These are phyloP conservation scores for Echeneis naucrates DNA, from an alignment of 2,797 vertebrate species.

Conservation along the genomic window DNA sequence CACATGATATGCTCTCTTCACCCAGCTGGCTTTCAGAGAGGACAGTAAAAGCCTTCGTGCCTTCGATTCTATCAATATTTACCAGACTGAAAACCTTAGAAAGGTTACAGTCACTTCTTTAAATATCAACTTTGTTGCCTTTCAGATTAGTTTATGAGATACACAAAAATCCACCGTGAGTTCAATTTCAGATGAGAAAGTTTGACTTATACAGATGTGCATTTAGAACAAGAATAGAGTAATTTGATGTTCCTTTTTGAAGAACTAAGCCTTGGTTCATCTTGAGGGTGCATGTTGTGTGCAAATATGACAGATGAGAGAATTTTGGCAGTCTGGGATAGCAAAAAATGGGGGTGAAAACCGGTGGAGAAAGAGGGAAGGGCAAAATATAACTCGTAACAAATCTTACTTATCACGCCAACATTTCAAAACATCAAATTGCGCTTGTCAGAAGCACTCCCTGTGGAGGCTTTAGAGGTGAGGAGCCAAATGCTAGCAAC, in stretches of 20 bases:
- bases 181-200: slow-evolving; percentile 4
- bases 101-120: slow-evolving; percentile 29
- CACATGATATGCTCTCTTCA: background rate
- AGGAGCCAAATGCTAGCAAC: no score
- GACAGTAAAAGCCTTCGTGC: slow-evolving; percentile 19
- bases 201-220: slow-evolving; percentile 1
- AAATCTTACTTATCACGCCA: slow-evolving; percentile 8
- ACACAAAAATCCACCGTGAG: background rate
- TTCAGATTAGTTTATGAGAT: slow-evolving; percentile 4
- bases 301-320: background rate
- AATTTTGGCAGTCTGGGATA: slow-evolving; percentile 2
- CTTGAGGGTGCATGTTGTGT: background rate
- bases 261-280: slow-evolving; percentile 17
- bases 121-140: slow-evolving; percentile 14
- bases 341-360: background rate
- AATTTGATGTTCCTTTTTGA: slow-evolving; percentile 4
- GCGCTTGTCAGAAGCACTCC: background rate
- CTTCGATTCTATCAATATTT: slow-evolving; percentile 33
- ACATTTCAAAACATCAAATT: background rate
- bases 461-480: background rate
- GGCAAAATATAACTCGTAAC: background rate
- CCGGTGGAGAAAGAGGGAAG: slow-evolving; percentile 15
- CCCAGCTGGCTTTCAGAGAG: slow-evolving; percentile 1
- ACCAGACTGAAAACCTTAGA: slow-evolving; percentile 13
- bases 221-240: background rate